Conservation (phyloP, 2,797 vertebrate genomes). For the Gymnocypris eckloni region DNA sequence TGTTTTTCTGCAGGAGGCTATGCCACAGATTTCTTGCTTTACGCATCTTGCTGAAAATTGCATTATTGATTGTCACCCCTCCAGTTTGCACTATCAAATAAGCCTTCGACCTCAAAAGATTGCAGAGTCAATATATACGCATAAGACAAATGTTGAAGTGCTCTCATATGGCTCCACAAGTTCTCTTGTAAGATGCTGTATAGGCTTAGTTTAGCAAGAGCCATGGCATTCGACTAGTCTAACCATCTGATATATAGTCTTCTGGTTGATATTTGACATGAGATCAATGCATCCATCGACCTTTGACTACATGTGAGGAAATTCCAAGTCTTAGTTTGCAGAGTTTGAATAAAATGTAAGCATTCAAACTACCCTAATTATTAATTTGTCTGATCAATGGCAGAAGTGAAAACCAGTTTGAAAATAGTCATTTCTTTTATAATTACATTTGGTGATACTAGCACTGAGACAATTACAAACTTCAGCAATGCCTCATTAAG, state of each 20-base stretch:
- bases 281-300: not conserved
- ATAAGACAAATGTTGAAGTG: slow-evolving; percentile 13
- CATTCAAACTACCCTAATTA: not conserved
- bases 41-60: slow-evolving; percentile 15
- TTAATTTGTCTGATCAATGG: not conserved
- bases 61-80: slow-evolving; percentile 29
- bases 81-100: slow-evolving; percentile 32
- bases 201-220: not conserved
- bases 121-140: not conserved
- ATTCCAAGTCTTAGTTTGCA: not conserved
- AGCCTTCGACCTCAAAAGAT: slow-evolving; percentile 18
- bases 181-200: not conserved
- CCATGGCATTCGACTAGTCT: not conserved
- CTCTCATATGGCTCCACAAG: not conserved
- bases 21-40: not conserved
- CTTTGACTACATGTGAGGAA: not conserved
- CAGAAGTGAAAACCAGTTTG: not conserved
- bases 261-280: not conserved
- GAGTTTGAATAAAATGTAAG: not conserved
- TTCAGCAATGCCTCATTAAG: not conserved
- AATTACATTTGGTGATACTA: not conserved
- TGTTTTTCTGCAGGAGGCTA: slow-evolving; percentile 61
- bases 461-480: not conserved
- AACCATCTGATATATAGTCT: not conserved
- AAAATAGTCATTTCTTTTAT: not conserved